These are phyloP conservation scores for Pogona vitticeps DNA, from an alignment of 2,113 vertebrate genomes.

Conservation along the genomic window DNA sequence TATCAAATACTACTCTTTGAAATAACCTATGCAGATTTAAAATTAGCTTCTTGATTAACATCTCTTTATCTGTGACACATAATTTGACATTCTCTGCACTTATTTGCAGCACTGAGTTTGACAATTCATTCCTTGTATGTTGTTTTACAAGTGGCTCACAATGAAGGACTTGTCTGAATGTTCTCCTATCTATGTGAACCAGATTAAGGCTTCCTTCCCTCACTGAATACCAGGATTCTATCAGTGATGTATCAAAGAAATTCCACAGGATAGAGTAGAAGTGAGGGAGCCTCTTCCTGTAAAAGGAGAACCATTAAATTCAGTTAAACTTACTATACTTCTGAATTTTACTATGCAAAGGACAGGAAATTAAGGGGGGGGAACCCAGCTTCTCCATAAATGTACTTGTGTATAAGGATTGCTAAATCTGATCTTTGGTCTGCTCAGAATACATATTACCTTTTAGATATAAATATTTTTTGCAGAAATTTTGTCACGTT, in stretches of 20 bases:
- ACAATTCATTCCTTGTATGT: neutral
- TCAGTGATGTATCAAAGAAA: neutral
- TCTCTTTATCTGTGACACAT: neutral
- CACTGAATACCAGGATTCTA: neutral
- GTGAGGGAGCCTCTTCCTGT: neutral
- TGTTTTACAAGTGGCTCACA: neutral
- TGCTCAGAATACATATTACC: neutral
- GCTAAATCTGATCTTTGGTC: neutral
- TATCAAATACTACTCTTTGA: slow-evolving; percentile 38
- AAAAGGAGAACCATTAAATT: neutral
- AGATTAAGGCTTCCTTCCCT: slow-evolving; percentile 5
- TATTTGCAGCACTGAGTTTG: neutral
- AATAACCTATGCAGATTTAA: neutral
- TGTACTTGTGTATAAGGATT: neutral
- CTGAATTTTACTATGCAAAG: neutral
- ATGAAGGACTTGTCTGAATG: neutral
- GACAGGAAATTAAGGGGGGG: neutral
- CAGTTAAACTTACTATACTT: neutral
- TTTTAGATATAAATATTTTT: neutral
- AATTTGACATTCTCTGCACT: neutral
- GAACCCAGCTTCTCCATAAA: neutral
- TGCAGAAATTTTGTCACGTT: too few relatives aligned
- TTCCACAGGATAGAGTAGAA: neutral
- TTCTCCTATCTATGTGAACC: neutral
- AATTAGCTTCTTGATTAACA: too few relatives aligned